Evolutionary conservation across 1,140 invertebrate species (phyloP).

Genomic region (Helicoverpa armigera): DNA sequence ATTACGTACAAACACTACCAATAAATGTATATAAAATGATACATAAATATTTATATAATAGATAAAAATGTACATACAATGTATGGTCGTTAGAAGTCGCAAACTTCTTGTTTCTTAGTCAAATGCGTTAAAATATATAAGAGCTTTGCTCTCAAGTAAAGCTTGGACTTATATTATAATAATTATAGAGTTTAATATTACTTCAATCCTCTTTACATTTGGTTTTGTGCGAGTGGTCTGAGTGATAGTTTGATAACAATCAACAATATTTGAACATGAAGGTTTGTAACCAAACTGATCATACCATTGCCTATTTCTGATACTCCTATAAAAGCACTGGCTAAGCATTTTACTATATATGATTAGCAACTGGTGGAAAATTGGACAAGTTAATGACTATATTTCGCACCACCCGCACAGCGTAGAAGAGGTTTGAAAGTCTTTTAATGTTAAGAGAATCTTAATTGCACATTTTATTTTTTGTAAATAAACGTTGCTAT

Average conservation of each 20-base stretch:
- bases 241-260: neutral
- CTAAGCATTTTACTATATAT: too few species aligned
- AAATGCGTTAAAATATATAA: slow-evolving; percentile 9
- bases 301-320: too few species aligned
- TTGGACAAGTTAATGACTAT: too few species aligned
- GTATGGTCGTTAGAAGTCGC: slow-evolving; percentile 34
- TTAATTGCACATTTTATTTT: slow-evolving; percentile 7
- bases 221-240: neutral
- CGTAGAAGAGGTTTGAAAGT: neutral
- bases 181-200: slow-evolving; percentile 6
- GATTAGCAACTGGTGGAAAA: too few species aligned
- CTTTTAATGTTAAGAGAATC: slow-evolving; percentile 1
- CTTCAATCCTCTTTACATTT: neutral
- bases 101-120: slow-evolving; percentile 6
- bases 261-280: neutral
- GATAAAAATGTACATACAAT: slow-evolving; percentile 29
- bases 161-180: slow-evolving; percentile 29
- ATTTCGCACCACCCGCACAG: neutral
- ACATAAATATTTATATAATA: slow-evolving; percentile 30
- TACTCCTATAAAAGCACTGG: too few species aligned
- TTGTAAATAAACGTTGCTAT: neutral
- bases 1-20: slow-evolving; percentile 44
- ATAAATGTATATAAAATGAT: slow-evolving; percentile 42
- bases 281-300: neutral
- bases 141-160: slow-evolving; percentile 36